These are phyloP conservation scores for Hypercompe scribonia DNA, from an alignment of 2,888 invertebrate species.

Conservation along the genomic window DNA sequence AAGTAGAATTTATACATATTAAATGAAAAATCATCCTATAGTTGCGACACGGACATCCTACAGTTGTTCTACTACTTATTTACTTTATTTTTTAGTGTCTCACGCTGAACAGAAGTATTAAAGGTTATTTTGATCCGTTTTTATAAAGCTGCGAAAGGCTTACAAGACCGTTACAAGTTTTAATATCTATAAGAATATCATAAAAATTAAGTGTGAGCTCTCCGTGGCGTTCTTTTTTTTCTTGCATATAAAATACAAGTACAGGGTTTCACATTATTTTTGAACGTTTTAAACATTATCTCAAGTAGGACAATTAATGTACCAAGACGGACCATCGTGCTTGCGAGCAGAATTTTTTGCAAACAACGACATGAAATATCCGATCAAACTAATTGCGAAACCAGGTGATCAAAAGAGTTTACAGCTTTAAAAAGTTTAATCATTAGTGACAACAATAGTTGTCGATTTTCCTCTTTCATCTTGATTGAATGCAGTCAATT, in stretches of 20 bases:
- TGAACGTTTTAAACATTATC: background rate
- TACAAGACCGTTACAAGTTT: conserved; percentile 1
- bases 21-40: background rate
- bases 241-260: background rate
- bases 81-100: background rate
- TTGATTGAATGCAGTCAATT: background rate
- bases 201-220: conserved; percentile 11
- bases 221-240: conserved; percentile 1
- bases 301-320: background rate
- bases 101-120: background rate
- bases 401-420: background rate
- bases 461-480: background rate
- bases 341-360: background rate
- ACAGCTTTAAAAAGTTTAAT: background rate
- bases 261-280: background rate
- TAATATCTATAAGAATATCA: conserved; percentile 6
- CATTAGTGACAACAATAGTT: no score
- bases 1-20: background rate
- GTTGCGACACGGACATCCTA: background rate
- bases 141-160: conserved; percentile 12
- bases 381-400: background rate
- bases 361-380: background rate
- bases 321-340: background rate
- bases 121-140: background rate
- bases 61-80: background rate